Percentiles rank a stretch among this genome's conserved stretches.
phyloP scores from a whole-genome alignment of 2,113 vertebrate species.

The Eptatretus burgeri region DNA sequence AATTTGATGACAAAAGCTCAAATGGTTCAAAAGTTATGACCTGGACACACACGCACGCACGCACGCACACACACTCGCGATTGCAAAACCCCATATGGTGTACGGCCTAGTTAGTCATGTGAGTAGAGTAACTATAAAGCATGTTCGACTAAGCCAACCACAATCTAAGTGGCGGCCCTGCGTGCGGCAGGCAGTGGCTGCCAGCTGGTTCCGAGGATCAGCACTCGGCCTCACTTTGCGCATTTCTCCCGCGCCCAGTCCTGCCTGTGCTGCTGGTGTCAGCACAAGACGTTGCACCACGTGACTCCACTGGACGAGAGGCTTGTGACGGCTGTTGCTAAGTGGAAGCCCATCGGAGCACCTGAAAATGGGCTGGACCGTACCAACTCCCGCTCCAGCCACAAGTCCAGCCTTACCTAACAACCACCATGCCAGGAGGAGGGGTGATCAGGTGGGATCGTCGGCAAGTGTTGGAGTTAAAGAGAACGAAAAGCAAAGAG shows the following conservation, averaged over 20 bases:
- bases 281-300: slow-evolving; percentile 2
- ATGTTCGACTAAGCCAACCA: too few relatives aligned
- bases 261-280: slow-evolving; percentile 5
- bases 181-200: too few relatives aligned
- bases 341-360: slow-evolving; percentile 1
- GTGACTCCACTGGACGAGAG: slow-evolving; percentile 2
- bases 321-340: neutral
- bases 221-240: neutral
- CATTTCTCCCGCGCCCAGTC: neutral
- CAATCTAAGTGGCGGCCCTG: too few relatives aligned
- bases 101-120: too few relatives aligned
- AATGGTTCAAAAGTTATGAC: too few relatives aligned
- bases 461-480: neutral
- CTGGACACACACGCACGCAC: too few relatives aligned
- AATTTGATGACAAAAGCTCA: too few relatives aligned
- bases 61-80: too few relatives aligned
- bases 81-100: too few relatives aligned
- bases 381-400: slow-evolving; percentile 3
- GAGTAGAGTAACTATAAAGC: too few relatives aligned
- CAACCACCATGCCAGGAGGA: neutral
- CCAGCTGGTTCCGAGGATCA: too few relatives aligned
- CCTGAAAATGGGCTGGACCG: neutral
- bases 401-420: slow-evolving; percentile 4
- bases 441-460: neutral
- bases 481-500: too few relatives aligned